These are phyloP conservation scores for Antidorcas marsupialis DNA, from an alignment of 2,113 vertebrate species.

Conservation along the genomic window DNA sequence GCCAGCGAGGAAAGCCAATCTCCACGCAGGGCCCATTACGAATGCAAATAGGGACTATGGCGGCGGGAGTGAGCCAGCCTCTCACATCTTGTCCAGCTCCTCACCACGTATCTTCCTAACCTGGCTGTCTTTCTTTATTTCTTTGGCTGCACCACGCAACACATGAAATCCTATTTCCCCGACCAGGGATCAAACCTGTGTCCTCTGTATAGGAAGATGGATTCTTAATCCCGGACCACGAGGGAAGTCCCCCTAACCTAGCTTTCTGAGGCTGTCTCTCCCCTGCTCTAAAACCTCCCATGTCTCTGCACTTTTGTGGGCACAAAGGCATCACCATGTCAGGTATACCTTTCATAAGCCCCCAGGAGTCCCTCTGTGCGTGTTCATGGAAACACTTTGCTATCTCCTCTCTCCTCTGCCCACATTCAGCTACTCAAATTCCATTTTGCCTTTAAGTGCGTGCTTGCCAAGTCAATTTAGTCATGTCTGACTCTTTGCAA, in stretches of 20 bases:
- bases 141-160: background rate
- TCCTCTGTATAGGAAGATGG: background rate
- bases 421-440: background rate
- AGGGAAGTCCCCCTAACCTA: background rate
- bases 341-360: background rate
- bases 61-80: rapidly evolving
- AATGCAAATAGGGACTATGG: constrained; percentile 39
- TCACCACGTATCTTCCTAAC: background rate
- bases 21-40: background rate
- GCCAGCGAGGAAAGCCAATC: constrained; percentile 25
- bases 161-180: background rate
- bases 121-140: background rate
- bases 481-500: background rate
- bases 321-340: background rate
- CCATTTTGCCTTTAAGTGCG: background rate
- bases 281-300: background rate
- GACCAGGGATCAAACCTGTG: background rate
- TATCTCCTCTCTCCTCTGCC: background rate
- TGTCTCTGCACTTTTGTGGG: background rate
- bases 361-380: too few relatives aligned
- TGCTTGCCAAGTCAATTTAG: background rate
- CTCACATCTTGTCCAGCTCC: background rate
- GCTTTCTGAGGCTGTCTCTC: background rate
- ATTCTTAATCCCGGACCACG: background rate
- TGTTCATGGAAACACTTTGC: background rate